Base-by-base conservation (phyloP, 2,113 vertebrate genomes). In the Corvus moneduloides region DNA sequence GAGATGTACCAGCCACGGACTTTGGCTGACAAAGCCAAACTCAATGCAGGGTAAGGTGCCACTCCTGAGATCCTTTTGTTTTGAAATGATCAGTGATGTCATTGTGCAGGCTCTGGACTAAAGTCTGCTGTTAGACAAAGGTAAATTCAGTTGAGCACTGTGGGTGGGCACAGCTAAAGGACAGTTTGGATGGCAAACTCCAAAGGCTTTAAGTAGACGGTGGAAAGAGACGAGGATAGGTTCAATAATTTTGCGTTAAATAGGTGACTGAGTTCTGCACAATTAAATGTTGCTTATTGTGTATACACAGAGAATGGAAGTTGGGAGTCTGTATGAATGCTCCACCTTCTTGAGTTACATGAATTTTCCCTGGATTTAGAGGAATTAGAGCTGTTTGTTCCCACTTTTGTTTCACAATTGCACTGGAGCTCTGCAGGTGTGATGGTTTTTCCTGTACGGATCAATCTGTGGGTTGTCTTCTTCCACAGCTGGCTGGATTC, bases 401-500 rank as follows among this genome's bases (percentile, higher is more conserved):
- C 79, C 51, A 20, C 15, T 89, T 85, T 16, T 32, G 23, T 90
- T 66, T 80, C 44, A 69, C 66, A 26, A 6, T 74, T 86, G 83
- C 24, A 71, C 46, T 87, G 77, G 26, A 91, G 63, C 54, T 92
- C 64, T 96, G 59, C 72, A 84, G 59, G 13, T 88, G 49, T 83
- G 66, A 67, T 13, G 33, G 21, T 51, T 66, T 92, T 80, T 72
- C 71, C 73, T 86, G 46, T 90, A 49, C 62, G 85, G 59, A 75
- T 93, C 26, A 68, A 17, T 67, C 80, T 90, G 63, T 92, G 89
- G n/a, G 22, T 96, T 90, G 62, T 91, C 95, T 94, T 79, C 56
- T 89, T 93, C 97, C 92, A 28, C 96, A 99, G 99, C 69, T 99
- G 99, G 99, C 91, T 99, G 90, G 99, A 99, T 96, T 99, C 99